Evolutionary conservation across 2,888 invertebrate species (phyloP).

Genomic region (Aphodius granarius): DNA sequence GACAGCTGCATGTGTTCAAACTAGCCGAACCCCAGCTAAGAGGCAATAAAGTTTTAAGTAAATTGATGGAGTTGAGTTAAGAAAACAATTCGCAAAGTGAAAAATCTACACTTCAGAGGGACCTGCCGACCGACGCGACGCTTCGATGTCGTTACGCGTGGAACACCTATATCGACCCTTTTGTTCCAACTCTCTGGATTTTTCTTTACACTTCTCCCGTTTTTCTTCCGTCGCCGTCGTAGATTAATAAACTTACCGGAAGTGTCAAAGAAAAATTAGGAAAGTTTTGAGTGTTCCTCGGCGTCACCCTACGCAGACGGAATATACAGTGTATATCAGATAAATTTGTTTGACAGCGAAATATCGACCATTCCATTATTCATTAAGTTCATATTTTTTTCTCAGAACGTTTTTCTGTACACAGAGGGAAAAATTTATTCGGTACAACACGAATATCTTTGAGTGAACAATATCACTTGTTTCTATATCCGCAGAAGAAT

Average conservation of each 20-base stretch:
- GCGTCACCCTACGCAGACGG: background rate
- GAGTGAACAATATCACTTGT: too few species aligned
- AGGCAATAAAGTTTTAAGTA: slow-evolving; percentile 38
- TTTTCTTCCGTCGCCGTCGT: slow-evolving; percentile 23
- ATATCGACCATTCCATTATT: too few species aligned
- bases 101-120: slow-evolving; percentile 25
- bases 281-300: slow-evolving; percentile 37
- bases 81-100: slow-evolving; percentile 36
- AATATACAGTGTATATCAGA: too few species aligned
- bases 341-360: too few species aligned
- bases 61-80: slow-evolving; percentile 38
- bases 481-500: too few species aligned
- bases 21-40: background rate
- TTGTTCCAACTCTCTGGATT: background rate
- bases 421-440: too few species aligned
- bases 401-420: too few species aligned
- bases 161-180: slow-evolving; percentile 2
- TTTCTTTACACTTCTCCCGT: background rate
- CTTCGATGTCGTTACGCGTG: slow-evolving; percentile 11
- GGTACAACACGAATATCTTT: too few species aligned
- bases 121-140: background rate
- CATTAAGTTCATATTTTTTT: too few species aligned
- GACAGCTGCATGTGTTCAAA: background rate
- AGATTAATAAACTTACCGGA: slow-evolving; percentile 45
- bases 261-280: slow-evolving; percentile 46